phyloP scores from a whole-genome alignment of 2,888 invertebrate genomes.

The Drosophila fungiperda region DNA sequence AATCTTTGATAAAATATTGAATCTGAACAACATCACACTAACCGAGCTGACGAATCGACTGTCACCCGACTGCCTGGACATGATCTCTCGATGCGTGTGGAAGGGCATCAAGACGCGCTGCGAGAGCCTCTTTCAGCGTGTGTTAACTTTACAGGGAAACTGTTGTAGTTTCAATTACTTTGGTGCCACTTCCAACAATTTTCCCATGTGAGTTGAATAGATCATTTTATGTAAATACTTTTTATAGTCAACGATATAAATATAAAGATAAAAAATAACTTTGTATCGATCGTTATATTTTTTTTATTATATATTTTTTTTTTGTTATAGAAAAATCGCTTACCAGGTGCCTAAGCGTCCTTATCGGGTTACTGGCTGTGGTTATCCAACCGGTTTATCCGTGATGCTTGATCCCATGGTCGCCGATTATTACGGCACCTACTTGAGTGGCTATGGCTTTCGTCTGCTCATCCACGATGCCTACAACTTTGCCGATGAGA shows the following conservation, averaged over 20 bases:
- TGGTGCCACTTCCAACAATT: slow-evolving; percentile 83
- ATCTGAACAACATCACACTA: slow-evolving; percentile 77
- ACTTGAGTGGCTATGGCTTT: slow-evolving; percentile 87
- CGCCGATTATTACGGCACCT: slow-evolving; percentile 88
- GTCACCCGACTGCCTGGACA: slow-evolving; percentile 86
- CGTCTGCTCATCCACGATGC: slow-evolving; percentile 89
- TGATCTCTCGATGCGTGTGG: slow-evolving; percentile 88
- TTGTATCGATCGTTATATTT: background rate
- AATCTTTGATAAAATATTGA: slow-evolving; percentile 69
- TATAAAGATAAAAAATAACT: background rate
- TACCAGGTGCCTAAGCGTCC: slow-evolving; percentile 85
- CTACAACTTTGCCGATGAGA: slow-evolving; percentile 88
- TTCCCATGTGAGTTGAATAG: slow-evolving; percentile 73
- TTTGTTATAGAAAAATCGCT: slow-evolving; percentile 76
- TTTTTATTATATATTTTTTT: background rate
- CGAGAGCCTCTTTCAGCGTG: slow-evolving; percentile 86
- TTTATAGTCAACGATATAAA: background rate
- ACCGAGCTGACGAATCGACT: slow-evolving; percentile 75
- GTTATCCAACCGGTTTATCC: slow-evolving; percentile 89
- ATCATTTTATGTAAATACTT: background rate
- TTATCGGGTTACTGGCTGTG: slow-evolving; percentile 88
- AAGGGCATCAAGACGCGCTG: slow-evolving; percentile 87
- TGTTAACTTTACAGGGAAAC: slow-evolving; percentile 86
- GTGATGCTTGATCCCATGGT: slow-evolving; percentile 87
- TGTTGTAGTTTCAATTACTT: slow-evolving; percentile 90